Evolutionary conservation across 2,888 invertebrate species (phyloP).

Genomic region (Pristionchus mayeri): DNA sequence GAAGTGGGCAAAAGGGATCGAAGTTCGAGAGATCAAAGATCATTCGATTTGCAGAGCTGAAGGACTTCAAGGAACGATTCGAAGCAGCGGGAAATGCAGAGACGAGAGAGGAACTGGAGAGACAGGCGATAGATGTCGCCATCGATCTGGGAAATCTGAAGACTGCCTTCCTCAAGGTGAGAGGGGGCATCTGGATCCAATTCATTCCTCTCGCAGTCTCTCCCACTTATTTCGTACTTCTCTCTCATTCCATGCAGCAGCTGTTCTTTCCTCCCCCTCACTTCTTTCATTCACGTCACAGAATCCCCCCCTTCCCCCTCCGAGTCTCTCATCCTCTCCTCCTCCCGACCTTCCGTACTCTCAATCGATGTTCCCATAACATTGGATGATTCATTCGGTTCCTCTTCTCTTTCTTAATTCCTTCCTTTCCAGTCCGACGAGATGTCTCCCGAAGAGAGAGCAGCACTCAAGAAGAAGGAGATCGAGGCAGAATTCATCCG

Average conservation of each 20-base stretch:
- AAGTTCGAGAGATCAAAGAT: background rate
- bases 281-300: conserved; percentile 7
- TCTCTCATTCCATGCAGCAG: background rate
- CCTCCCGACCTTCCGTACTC: background rate
- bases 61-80: conserved; percentile 74
- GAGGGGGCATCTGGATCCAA: background rate
- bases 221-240: conserved; percentile 46
- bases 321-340: background rate
- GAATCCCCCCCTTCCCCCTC: background rate
- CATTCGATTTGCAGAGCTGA: conserved; percentile 64
- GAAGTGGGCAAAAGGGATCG: background rate
- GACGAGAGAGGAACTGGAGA: conserved; percentile 53
- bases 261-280: conserved; percentile 35
- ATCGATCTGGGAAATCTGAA: conserved; percentile 73
- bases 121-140: conserved; percentile 68
- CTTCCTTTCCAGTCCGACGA: conserved; percentile 60
- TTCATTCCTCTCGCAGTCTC: background rate
- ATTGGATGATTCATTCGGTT: conserved; percentile 4
- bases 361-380: background rate
- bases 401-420: conserved; percentile 17
- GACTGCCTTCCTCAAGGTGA: conserved; percentile 72
- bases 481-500: conserved; percentile 75
- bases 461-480: conserved; percentile 73
- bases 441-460: conserved; percentile 74
- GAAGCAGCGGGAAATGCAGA: conserved; percentile 66